Evolutionary conservation across 1,140 invertebrate genomes (phyloP).

Genomic region (Gryon sp.): DNA sequence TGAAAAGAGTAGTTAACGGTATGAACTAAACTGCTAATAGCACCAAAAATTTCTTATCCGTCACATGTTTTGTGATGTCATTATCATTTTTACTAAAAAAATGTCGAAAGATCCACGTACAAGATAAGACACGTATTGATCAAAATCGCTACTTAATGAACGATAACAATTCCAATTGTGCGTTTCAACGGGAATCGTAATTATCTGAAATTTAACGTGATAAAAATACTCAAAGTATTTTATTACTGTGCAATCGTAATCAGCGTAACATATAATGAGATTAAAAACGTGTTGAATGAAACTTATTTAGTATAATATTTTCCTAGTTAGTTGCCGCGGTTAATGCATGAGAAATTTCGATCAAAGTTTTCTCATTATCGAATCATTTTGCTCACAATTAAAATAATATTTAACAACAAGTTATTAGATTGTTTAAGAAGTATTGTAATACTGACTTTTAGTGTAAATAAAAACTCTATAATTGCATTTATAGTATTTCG

Average conservation of each 20-base stretch:
- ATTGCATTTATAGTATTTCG: too few species aligned
- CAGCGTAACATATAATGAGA: too few species aligned
- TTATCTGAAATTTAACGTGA: background rate
- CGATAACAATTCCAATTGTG: background rate
- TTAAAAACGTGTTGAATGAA: too few species aligned
- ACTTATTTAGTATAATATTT: too few species aligned
- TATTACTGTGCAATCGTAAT: too few species aligned
- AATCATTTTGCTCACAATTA: background rate
- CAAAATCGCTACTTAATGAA: background rate
- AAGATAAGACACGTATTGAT: slow-evolving; percentile 4
- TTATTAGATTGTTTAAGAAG: background rate
- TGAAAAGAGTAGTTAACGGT: too few species aligned
- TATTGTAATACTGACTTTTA: background rate
- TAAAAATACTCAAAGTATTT: too few species aligned
- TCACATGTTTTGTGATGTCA: background rate
- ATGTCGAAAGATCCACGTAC: slow-evolving; percentile 16
- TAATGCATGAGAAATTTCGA: slow-evolving; percentile 8
- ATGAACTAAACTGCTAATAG: too few species aligned
- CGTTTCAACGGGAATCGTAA: background rate
- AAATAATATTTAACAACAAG: too few species aligned
- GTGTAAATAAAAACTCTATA: too few species aligned
- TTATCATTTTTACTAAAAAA: background rate
- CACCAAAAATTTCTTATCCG: background rate
- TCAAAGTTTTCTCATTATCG: background rate
- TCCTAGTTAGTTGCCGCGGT: too few species aligned